These are phyloP conservation scores for Sandelia bainsii DNA, from an alignment of 2,797 vertebrate genomes.

Conservation along the genomic window DNA sequence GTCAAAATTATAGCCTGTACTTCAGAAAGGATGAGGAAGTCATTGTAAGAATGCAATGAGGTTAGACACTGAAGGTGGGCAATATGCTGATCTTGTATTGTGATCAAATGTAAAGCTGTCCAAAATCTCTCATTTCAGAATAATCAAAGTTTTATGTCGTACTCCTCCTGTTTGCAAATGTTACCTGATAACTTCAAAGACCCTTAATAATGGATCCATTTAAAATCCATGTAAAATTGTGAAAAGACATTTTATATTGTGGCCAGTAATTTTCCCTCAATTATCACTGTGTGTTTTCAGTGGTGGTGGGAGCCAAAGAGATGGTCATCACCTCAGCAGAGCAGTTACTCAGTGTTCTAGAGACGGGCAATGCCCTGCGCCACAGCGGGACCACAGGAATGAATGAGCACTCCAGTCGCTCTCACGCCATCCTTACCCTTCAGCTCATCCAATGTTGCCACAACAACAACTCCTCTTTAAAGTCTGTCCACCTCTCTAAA, in stretches of 20 bases:
- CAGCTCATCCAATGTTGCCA: slow-evolving; percentile 80
- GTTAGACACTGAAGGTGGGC: no score
- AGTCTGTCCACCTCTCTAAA: slow-evolving; percentile 82
- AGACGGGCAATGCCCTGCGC: slow-evolving; percentile 87
- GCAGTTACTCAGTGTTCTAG: slow-evolving; percentile 88
- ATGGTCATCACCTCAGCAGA: slow-evolving; percentile 85
- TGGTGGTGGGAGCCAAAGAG: slow-evolving; percentile 91
- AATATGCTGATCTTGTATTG: no score
- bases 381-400: slow-evolving; percentile 87
- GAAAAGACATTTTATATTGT: not conserved
- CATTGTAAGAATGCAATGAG: no score
- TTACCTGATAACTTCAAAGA: no score
- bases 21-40: no score
- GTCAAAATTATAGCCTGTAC: no score
- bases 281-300: slow-evolving; percentile 72
- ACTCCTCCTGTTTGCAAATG: no score
- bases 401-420: slow-evolving; percentile 93
- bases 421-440: slow-evolving; percentile 91
- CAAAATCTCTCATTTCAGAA: no score
- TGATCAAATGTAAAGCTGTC: no score
- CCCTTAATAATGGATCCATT: not conserved
- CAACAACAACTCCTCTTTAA: slow-evolving; percentile 29
- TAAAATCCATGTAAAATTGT: not conserved
- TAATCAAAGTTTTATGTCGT: no score
- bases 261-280: no score